Evolutionary conservation across 2,888 invertebrate genomes (phyloP).

Genomic region (Liopterus haemorrhoidalis): DNA sequence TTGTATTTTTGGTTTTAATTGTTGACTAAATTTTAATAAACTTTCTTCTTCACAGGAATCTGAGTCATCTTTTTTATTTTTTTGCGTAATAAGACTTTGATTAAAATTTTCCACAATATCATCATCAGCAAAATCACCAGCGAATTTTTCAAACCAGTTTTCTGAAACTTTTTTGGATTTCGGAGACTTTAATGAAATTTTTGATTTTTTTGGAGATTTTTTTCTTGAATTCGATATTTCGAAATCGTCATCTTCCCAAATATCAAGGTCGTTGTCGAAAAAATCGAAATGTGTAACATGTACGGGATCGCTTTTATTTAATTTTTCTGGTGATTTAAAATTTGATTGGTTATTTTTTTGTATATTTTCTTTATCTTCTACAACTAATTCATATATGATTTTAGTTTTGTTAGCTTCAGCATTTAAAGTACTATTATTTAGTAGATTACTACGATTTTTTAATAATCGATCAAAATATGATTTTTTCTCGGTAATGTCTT

Average conservation of each 20-base stretch:
- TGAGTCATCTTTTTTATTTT: slow-evolving; percentile 3
- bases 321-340: slow-evolving; percentile 3
- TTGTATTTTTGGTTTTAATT: slow-evolving; percentile 1
- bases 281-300: slow-evolving; percentile 25
- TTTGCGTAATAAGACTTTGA: slow-evolving; percentile 7
- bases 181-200: slow-evolving; percentile 1
- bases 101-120: slow-evolving; percentile 3
- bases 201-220: too few species aligned
- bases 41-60: slow-evolving; percentile 15
- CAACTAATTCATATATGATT: not conserved
- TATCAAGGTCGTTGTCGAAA: slow-evolving; percentile 9
- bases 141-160: not conserved
- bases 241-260: not conserved
- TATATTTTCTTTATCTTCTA: slow-evolving; percentile 7
- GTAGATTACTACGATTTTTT: slow-evolving; percentile 3
- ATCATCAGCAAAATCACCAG: not conserved
- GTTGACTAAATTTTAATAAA: slow-evolving; percentile 14
- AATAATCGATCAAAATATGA: too few species aligned
- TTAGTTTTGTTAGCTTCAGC: not conserved
- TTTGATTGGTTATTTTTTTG: too few species aligned
- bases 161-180: slow-evolving; percentile 1
- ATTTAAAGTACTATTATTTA: not conserved
- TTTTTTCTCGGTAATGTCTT: too few species aligned
- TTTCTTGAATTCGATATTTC: too few species aligned
- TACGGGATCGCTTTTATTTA: slow-evolving; percentile 8